Conservation (phyloP, 2,113 vertebrate species). For the Furnarius figulus region DNA sequence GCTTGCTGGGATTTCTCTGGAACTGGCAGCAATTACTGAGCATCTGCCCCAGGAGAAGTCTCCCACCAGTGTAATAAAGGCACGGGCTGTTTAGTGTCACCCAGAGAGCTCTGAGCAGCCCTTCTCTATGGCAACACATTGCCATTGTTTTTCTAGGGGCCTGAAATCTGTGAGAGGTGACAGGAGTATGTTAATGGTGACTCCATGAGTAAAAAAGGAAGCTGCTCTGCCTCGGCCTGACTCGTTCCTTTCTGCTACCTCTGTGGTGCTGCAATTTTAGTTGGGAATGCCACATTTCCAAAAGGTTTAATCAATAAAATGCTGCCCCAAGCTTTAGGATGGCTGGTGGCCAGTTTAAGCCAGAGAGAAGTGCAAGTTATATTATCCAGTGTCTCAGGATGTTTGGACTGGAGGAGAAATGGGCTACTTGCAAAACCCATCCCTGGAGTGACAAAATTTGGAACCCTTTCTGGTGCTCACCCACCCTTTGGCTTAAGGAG, state of each 20-base stretch:
- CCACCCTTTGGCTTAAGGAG: neutral
- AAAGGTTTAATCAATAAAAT: neutral
- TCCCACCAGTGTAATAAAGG: neutral
- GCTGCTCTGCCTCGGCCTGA: neutral
- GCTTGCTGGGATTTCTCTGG: neutral
- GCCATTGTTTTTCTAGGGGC: neutral
- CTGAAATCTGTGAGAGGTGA: neutral
- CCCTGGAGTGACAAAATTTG: neutral
- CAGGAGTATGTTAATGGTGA: fast-evolving
- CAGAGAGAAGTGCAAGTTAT: neutral
- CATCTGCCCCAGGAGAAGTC: neutral
- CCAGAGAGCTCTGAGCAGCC: neutral
- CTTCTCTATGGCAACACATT: neutral
- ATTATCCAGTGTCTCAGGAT: neutral
- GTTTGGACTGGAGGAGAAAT: neutral
- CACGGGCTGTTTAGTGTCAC: neutral
- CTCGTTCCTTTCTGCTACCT: neutral
- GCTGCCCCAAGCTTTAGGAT: neutral
- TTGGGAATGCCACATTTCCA: neutral
- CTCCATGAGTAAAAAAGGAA: neutral
- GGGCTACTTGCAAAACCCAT: neutral
- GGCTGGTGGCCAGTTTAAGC: neutral
- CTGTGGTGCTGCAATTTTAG: neutral
- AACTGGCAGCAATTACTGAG: neutral
- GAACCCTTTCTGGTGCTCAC: neutral